Evolutionary conservation across 2,113 vertebrate species (phyloP).

Genomic region (Rhea pennata): DNA sequence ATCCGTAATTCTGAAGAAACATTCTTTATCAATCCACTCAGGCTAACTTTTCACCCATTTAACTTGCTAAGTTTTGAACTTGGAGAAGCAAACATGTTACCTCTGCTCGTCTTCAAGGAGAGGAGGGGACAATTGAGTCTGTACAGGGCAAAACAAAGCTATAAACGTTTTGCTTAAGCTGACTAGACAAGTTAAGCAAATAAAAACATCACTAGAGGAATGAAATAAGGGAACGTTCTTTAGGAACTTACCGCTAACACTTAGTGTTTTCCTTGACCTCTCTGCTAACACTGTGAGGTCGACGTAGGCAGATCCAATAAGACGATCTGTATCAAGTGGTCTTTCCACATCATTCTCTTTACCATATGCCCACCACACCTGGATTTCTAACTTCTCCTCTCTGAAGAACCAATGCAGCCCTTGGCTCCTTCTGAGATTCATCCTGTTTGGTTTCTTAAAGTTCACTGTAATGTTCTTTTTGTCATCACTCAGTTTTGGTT

Average conservation of each 20-base stretch:
- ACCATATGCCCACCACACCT: conserved; percentile 90
- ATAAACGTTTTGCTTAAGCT: not conserved
- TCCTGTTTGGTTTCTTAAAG: conserved; percentile 78
- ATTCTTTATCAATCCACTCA: not conserved
- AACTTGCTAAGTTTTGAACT: not conserved
- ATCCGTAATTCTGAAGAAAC: not conserved
- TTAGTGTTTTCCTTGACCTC: conserved; percentile 69
- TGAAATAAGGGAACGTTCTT: fast-evolving
- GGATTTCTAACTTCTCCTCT: conserved; percentile 92
- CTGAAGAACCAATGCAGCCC: conserved; percentile 91
- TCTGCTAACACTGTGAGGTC: conserved; percentile 82
- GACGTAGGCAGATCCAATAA: conserved; percentile 91
- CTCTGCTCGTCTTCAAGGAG: not conserved
- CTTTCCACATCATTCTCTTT: conserved; percentile 78
- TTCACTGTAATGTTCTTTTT: conserved; percentile 70
- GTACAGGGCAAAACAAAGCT: not conserved
- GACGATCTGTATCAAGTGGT: conserved; percentile 87
- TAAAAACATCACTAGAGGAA: not conserved
- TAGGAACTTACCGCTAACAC: conserved; percentile 85
- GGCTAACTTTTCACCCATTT: not conserved
- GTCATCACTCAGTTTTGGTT: conserved; percentile 73
- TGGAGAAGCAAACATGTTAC: not conserved
- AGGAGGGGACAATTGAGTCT: not conserved
- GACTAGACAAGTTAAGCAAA: not conserved
- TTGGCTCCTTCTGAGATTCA: conserved; percentile 79